phyloP scores from a whole-genome alignment of 2,888 invertebrate genomes.

The Philonicus albiceps region DNA sequence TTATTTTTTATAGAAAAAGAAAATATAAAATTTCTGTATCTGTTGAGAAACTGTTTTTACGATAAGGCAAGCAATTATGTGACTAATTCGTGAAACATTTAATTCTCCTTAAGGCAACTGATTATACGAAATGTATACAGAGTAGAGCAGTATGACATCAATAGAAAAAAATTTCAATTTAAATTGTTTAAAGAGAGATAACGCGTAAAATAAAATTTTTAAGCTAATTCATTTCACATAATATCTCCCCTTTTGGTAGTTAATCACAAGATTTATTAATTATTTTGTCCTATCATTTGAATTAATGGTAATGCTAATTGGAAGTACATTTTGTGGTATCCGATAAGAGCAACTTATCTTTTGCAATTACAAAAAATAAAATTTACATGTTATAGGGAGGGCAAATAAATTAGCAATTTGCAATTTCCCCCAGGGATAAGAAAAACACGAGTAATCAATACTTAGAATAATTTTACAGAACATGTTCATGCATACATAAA shows the following conservation, averaged over 20 bases:
- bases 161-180: neutral
- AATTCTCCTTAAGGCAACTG: neutral
- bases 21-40: neutral
- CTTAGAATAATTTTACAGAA: neutral
- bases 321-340: neutral
- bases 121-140: neutral
- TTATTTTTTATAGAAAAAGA: neutral
- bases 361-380: neutral
- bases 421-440: neutral
- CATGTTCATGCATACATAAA: neutral
- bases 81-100: neutral
- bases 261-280: neutral
- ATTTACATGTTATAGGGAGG: neutral
- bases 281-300: neutral
- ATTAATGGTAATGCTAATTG: neutral
- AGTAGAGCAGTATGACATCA: neutral
- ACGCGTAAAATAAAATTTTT: neutral
- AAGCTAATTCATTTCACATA: neutral
- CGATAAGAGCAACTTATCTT: neutral
- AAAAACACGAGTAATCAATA: neutral
- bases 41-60: neutral
- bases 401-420: too few species aligned
- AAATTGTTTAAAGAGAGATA: neutral
- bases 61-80: neutral
- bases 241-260: neutral